Evolutionary conservation across 2,797 vertebrate genomes (phyloP), one percentile per base, ranked within the genome.

Genomic region (Caiman crocodilus): DNA sequence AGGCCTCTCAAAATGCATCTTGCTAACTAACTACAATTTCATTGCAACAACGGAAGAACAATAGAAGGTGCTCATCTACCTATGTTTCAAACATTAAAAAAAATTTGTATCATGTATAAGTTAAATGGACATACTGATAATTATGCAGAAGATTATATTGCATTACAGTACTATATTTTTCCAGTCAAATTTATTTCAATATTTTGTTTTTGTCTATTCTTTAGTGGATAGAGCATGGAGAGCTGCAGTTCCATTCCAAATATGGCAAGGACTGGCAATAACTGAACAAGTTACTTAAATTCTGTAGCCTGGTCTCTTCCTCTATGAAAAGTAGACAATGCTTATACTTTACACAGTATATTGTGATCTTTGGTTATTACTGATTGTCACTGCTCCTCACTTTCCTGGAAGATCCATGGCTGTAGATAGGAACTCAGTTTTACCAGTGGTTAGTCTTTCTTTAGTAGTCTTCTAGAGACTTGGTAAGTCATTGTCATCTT

Each of bases 401-500:
- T 50, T 73, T 50, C 23, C 50, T 25, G 35, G 69, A 14, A 23
- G 26, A 50, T 50, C 23, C 32, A 26, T 23, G 25, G 35, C 15
- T 8, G 26, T 7, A 25, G 35, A 73, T 73, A 73, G 69, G 69
- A 50, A 50, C 35, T 73, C 35, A 50, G 14, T 73, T 73, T 73
- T 35, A 73, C 14, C 1, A 1, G 17, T 82, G 85, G 14, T 75
- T 89, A 85, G 56, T 92, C 76, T 90, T 35, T 67, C 56, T 80
- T 71, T 73, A 20, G 28, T 86, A 87, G 61, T 82, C 42, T 89
- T 60, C 10, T 75, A 1, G 59, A 84, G 78, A 5, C 32, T 71
- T 82, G 58, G 85, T 92, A 96, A 76, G 74, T 32, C 58, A 11
- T 26, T 81, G 56, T 89, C 74, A 50, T 71, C 58, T 80, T 84